These are phyloP conservation scores for Zalophus californianus DNA, from an alignment of 2,797 vertebrate species.

Conservation along the genomic window DNA sequence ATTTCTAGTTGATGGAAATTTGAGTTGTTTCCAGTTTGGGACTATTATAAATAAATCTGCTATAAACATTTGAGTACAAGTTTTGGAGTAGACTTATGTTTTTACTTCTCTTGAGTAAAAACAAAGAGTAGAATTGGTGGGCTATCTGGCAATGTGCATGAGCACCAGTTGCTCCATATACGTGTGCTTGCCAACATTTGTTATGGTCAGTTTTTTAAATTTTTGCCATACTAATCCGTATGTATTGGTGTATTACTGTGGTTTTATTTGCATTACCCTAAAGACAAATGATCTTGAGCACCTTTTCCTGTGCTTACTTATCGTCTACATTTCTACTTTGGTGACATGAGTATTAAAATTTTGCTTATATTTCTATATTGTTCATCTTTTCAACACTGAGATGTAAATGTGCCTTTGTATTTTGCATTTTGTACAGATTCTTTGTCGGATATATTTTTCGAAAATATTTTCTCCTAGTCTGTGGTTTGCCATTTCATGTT, in stretches of 20 bases:
- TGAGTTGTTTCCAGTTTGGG: conserved; percentile 57
- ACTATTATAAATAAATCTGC: conserved; percentile 57
- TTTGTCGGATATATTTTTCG: background rate
- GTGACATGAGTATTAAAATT: background rate
- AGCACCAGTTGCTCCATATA: background rate
- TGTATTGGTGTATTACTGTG: background rate
- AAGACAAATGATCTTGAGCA: background rate
- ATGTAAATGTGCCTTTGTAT: background rate
- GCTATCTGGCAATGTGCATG: background rate
- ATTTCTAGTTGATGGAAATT: conserved; percentile 62
- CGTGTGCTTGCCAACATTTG: background rate
- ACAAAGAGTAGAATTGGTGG: background rate
- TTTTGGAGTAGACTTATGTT: conserved; percentile 47
- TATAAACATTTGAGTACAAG: conserved; percentile 40
- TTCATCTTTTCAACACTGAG: background rate
- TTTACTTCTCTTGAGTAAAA: conserved; percentile 66
- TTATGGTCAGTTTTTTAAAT: background rate
- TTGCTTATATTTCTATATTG: background rate
- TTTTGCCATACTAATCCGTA: background rate
- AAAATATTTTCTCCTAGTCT: background rate
- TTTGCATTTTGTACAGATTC: background rate
- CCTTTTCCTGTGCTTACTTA: background rate
- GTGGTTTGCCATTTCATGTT: background rate
- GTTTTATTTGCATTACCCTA: background rate
- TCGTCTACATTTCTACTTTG: background rate